Evolutionary conservation across 2,113 vertebrate species (phyloP).

Genomic region (Pycnonotus jocosus): DNA sequence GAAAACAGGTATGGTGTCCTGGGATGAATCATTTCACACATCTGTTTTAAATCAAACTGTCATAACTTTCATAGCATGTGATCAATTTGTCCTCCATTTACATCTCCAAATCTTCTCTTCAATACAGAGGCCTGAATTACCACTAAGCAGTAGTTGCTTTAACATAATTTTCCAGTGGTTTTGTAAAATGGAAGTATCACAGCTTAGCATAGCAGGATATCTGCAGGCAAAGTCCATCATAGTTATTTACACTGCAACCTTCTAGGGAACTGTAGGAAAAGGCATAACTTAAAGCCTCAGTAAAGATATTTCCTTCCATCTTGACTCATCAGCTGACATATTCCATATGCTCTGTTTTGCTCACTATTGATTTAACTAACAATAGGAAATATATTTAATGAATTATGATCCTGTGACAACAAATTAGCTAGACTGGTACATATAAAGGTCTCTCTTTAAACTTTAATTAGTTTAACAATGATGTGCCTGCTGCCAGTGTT

Average conservation of each 20-base stretch:
- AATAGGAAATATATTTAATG: slow-evolving; percentile 48
- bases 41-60: not conserved
- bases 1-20: not conserved
- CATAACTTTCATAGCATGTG: not conserved
- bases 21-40: not conserved
- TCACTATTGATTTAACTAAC: slow-evolving; percentile 52
- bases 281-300: not conserved
- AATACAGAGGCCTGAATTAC: not conserved
- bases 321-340: slow-evolving; percentile 58
- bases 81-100: not conserved
- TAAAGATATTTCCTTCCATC: slow-evolving; percentile 43
- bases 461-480: slow-evolving; percentile 60
- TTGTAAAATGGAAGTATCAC: not conserved
- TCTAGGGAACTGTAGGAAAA: not conserved
- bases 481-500: slow-evolving; percentile 27
- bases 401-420: slow-evolving; percentile 47
- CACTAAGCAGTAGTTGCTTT: not conserved
- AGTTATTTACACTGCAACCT: not conserved
- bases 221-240: not conserved
- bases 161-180: not conserved
- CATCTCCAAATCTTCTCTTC: not conserved
- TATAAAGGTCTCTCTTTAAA: slow-evolving; percentile 60
- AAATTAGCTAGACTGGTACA: slow-evolving; percentile 35
- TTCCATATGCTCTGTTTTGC: slow-evolving; percentile 43
- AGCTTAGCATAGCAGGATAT: not conserved